These are phyloP conservation scores for Harpalus rufipes DNA, from an alignment of 2,888 invertebrate genomes.

Conservation along the genomic window DNA sequence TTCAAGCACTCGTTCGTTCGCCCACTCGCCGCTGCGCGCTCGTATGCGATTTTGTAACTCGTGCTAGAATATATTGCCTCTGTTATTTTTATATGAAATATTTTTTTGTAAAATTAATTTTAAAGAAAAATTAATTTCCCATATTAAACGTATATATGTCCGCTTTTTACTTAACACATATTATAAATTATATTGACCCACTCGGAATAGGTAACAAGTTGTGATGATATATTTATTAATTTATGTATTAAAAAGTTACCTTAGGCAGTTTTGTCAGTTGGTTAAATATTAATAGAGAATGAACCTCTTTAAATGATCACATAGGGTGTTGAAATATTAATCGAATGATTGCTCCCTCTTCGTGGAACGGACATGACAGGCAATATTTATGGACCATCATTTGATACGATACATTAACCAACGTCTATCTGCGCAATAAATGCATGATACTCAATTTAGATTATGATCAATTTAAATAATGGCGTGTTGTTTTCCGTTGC, in stretches of 20 bases:
- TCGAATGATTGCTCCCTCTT: conserved; percentile 56
- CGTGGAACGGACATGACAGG: conserved; percentile 57
- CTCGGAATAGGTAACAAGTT: too few species aligned
- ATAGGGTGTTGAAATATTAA: conserved; percentile 65
- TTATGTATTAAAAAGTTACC: neutral
- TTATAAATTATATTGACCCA: too few species aligned
- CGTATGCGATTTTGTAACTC: too few species aligned
- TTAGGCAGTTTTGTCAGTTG: neutral
- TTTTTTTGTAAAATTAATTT: too few species aligned
- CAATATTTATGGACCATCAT: conserved; percentile 67
- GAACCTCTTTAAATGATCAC: conserved; percentile 42
- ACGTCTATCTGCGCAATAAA: conserved; percentile 66
- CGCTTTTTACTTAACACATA: too few species aligned
- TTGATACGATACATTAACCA: conserved; percentile 67
- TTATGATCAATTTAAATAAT: conserved; percentile 67
- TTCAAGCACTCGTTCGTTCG: too few species aligned
- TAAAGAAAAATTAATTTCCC: too few species aligned
- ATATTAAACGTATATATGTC: too few species aligned
- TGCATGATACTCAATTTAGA: conserved; percentile 68
- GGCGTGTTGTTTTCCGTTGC: conserved; percentile 64
- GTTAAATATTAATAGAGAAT: neutral
- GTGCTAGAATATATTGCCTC: too few species aligned
- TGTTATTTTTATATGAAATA: too few species aligned
- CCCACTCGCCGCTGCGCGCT: too few species aligned
- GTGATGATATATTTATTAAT: too few species aligned